Evolutionary conservation across 2,888 invertebrate genomes (phyloP).

Genomic region (Arctia plantaginis): DNA sequence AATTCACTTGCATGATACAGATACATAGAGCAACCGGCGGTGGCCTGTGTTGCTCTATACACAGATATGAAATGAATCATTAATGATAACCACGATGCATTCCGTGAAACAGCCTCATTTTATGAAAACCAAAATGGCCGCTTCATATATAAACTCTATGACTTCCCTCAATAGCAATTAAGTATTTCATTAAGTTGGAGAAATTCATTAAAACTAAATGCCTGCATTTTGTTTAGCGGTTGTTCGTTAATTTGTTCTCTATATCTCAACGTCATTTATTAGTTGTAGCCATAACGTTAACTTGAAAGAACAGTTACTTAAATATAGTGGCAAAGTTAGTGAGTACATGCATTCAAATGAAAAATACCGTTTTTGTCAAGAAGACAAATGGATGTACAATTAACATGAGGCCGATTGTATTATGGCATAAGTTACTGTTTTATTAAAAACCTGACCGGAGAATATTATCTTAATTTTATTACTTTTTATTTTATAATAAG

Average conservation of each 20-base stretch:
- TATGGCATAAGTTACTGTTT: background rate
- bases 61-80: slow-evolving; percentile 22
- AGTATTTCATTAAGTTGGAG: background rate
- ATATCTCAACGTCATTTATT: slow-evolving; percentile 37
- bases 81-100: slow-evolving; percentile 7
- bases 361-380: slow-evolving; percentile 37
- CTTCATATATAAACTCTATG: background rate
- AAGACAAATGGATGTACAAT: background rate
- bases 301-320: slow-evolving; percentile 47
- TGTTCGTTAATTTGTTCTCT: slow-evolving; percentile 49
- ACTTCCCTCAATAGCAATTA: background rate
- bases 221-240: slow-evolving; percentile 40
- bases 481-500: no score
- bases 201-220: slow-evolving; percentile 10
- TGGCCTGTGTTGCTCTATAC: no score
- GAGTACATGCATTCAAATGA: slow-evolving; percentile 18
- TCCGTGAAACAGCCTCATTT: background rate
- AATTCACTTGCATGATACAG: slow-evolving; percentile 17
- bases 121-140: slow-evolving; percentile 2
- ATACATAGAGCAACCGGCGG: no score
- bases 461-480: background rate
- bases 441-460: background rate
- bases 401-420: background rate
- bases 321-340: slow-evolving; percentile 23
- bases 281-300: slow-evolving; percentile 46